These are phyloP conservation scores for Cataglyphis hispanica DNA, from an alignment of 1,140 invertebrate genomes.

Conservation along the genomic window DNA sequence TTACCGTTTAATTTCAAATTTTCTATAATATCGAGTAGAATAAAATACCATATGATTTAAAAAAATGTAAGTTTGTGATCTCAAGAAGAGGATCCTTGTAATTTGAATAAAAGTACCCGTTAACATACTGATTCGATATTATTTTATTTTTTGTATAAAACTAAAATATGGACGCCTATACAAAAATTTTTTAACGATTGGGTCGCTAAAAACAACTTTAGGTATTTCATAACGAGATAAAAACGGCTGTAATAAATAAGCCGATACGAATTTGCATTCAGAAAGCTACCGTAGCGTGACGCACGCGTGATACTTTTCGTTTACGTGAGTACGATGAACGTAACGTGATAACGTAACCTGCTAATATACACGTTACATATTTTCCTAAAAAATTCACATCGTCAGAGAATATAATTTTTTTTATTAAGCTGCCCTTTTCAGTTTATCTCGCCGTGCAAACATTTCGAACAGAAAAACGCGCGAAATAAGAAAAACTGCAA, in stretches of 20 bases:
- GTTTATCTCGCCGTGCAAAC: background rate
- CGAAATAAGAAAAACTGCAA: background rate
- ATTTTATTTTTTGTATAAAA: background rate
- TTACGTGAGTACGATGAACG: constrained; percentile 14
- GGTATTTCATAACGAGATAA: constrained; percentile 10
- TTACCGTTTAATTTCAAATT: background rate
- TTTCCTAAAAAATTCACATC: constrained; percentile 24
- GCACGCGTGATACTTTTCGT: constrained; percentile 40
- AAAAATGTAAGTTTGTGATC: background rate
- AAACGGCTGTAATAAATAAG: constrained; percentile 49
- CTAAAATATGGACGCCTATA: background rate
- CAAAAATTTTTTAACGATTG: constrained; percentile 16
- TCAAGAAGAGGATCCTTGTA: background rate
- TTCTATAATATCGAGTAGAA: background rate
- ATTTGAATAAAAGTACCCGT: background rate
- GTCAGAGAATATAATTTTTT: background rate
- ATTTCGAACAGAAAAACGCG: too few relatives aligned
- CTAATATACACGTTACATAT: background rate
- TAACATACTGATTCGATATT: background rate
- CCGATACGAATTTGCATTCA: constrained; percentile 47
- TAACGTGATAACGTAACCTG: constrained; percentile 29
- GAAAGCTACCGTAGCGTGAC: constrained; percentile 43
- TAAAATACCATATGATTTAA: background rate
- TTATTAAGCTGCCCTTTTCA: background rate
- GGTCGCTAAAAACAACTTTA: constrained; percentile 8